These are phyloP conservation scores for Ursus arctos DNA, from an alignment of 2,113 vertebrate species.

Conservation along the genomic window DNA sequence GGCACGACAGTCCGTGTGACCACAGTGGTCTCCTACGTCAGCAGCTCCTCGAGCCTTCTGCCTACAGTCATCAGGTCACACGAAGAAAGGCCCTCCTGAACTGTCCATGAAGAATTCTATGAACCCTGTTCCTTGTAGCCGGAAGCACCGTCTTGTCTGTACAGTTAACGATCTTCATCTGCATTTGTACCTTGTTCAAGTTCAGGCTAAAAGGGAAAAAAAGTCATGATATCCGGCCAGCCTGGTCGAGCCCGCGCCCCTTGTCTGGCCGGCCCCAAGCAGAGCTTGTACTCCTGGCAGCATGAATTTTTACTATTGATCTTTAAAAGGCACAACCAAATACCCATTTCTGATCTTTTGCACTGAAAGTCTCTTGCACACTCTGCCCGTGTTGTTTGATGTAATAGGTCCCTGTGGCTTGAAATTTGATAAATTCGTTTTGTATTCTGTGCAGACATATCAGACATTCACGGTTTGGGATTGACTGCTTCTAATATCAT, in stretches of 20 bases:
- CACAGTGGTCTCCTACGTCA: background rate
- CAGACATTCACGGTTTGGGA: background rate
- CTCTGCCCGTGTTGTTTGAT: background rate
- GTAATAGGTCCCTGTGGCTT: background rate
- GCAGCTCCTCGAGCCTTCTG: no score
- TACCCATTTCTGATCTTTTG: background rate
- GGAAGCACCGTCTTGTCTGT: background rate
- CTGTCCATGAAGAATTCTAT: background rate
- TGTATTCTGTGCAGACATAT: rapidly evolving
- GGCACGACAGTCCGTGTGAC: no score
- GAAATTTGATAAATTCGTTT: background rate
- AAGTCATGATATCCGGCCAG: background rate
- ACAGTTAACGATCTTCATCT: background rate
- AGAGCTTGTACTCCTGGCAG: background rate
- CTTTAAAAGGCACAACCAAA: background rate
- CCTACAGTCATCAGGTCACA: background rate
- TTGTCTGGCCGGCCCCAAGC: background rate
- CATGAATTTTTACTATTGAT: background rate
- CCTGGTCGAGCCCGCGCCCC: background rate
- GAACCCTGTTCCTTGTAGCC: rapidly evolving
- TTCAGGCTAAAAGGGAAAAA: background rate
- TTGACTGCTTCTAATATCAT: background rate
- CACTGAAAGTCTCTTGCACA: background rate
- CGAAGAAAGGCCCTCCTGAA: background rate
- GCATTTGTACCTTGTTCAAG: background rate